Evolutionary conservation across 2,888 invertebrate genomes (phyloP).

Genomic region (Autographa pulchrina): DNA sequence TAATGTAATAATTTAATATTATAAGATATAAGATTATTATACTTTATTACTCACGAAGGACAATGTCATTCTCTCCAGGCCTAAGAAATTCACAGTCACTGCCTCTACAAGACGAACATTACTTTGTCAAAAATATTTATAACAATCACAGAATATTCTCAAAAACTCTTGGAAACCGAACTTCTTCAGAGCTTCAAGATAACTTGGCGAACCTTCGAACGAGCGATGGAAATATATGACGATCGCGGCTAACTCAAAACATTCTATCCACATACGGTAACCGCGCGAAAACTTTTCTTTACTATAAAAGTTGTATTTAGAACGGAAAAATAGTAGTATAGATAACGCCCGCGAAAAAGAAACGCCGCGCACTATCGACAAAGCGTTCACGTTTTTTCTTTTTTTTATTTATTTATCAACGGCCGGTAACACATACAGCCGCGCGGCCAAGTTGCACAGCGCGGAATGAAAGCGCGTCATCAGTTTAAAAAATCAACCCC

Average conservation of each 20-base stretch:
- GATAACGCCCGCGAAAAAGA: constrained; percentile 82
- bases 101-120: constrained; percentile 66
- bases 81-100: constrained; percentile 73
- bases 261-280: constrained; percentile 43
- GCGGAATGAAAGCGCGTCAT: constrained; percentile 90
- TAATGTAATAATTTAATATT: background rate
- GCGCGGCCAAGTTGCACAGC: constrained; percentile 88
- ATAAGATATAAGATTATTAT: constrained; percentile 6
- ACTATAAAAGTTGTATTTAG: constrained; percentile 74
- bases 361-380: constrained; percentile 85
- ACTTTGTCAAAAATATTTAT: constrained; percentile 44
- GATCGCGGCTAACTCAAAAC: constrained; percentile 33
- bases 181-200: constrained; percentile 41
- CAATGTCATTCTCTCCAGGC: constrained; percentile 87
- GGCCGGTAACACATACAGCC: constrained; percentile 86
- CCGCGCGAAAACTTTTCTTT: constrained; percentile 61
- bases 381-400: constrained; percentile 79
- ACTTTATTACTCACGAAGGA: constrained; percentile 84
- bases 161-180: constrained; percentile 49
- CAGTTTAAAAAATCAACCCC: constrained; percentile 90
- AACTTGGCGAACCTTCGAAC: constrained; percentile 53
- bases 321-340: constrained; percentile 75
- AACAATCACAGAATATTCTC: constrained; percentile 29
- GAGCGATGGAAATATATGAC: constrained; percentile 34
- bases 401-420: constrained; percentile 86